phyloP scores from a whole-genome alignment of 2,797 vertebrate species.

The Fundulus diaphanus region DNA sequence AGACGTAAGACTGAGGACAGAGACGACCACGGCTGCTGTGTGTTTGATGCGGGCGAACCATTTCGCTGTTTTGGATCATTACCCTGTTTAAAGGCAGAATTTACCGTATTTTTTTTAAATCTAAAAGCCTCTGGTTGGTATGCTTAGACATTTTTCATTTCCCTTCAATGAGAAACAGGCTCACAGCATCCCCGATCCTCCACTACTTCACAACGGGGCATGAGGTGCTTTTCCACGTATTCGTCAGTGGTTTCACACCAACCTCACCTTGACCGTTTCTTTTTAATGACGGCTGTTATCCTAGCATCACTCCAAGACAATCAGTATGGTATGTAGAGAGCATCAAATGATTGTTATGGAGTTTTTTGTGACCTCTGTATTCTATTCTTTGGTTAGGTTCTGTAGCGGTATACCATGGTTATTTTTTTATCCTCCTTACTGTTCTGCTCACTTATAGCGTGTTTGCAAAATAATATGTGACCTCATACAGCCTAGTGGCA shows the following conservation, averaged over 20 bases:
- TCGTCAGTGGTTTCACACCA: not conserved
- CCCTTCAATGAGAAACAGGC: too few species aligned
- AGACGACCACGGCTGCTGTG: too few species aligned
- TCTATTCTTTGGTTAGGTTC: not conserved
- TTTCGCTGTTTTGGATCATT: too few species aligned
- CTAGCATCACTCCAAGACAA: not conserved
- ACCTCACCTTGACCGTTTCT: not conserved
- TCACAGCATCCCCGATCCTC: not conserved
- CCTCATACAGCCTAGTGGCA: not conserved
- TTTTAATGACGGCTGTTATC: not conserved
- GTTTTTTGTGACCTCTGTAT: not conserved
- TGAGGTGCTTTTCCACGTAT: not conserved
- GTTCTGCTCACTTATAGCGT: not conserved
- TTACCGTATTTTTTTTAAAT: too few species aligned
- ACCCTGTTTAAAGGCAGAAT: too few species aligned
- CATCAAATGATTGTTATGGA: not conserved
- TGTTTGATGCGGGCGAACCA: too few species aligned
- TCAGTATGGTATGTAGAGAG: not conserved
- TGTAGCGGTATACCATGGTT: not conserved
- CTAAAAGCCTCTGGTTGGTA: too few species aligned
- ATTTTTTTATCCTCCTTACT: not conserved
- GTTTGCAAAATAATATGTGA: not conserved
- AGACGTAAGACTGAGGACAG: too few species aligned
- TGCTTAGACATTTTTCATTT: too few species aligned
- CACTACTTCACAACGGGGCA: not conserved